These are phyloP conservation scores for Bovichtus diacanthus DNA, from an alignment of 2,797 vertebrate species.

Conservation along the genomic window DNA sequence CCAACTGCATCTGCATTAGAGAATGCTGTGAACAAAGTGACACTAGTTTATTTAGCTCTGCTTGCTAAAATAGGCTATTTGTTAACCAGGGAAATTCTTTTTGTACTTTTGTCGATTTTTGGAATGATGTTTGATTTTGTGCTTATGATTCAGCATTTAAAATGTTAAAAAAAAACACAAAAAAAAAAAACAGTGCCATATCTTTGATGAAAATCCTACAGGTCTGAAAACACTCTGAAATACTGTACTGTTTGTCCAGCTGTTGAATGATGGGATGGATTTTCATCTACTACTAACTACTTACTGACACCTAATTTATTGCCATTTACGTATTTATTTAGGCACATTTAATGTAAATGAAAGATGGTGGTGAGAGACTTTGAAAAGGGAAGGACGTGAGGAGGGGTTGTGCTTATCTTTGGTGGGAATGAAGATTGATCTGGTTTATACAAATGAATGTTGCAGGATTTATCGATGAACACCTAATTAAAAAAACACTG, in stretches of 20 bases:
- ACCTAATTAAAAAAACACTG: constrained; percentile 65
- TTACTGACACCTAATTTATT: constrained; percentile 79
- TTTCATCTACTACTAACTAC: constrained; percentile 74
- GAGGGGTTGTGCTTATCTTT: constrained; percentile 70
- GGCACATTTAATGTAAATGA: constrained; percentile 77
- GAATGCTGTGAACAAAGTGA: constrained; percentile 83
- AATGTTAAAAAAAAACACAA: constrained; percentile 63
- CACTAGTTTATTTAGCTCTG: constrained; percentile 84
- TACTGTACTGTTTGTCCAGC: constrained; percentile 44
- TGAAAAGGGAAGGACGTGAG: constrained; percentile 38
- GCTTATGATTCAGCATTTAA: constrained; percentile 77
- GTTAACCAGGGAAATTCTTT: constrained; percentile 78
- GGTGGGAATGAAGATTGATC: constrained; percentile 88
- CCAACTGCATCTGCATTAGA: constrained; percentile 83
- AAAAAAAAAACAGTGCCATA: constrained; percentile 81
- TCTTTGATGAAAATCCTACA: constrained; percentile 76
- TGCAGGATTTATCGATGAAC: constrained; percentile 59
- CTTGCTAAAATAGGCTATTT: constrained; percentile 86
- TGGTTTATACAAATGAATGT: constrained; percentile 73
- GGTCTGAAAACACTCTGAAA: constrained; percentile 67
- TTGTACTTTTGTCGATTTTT: constrained; percentile 80
- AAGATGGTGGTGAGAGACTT: constrained; percentile 37
- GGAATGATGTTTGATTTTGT: constrained; percentile 76
- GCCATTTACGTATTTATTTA: constrained; percentile 81
- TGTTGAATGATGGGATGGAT: constrained; percentile 64